Base-by-base conservation (phyloP, 2,797 vertebrate species). In the Glyptemys insculpta region DNA sequence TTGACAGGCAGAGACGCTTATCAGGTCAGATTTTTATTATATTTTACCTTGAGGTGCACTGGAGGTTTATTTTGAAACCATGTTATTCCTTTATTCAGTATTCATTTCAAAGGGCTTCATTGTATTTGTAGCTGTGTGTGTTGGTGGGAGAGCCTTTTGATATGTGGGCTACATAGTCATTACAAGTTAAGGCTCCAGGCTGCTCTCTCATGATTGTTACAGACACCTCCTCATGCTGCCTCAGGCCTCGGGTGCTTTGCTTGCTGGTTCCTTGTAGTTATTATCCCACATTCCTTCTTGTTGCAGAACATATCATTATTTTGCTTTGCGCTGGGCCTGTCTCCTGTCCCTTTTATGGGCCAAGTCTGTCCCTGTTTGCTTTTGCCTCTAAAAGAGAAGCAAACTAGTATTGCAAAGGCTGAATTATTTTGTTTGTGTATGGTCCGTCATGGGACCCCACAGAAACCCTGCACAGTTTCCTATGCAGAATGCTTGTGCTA, bases 231-330 rank as follows among this genome's bases (percentile, higher is more conserved):
- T 95, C 97, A 87, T 4, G 72, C 5, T 0, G 85, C 93, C 91
- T 90, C 54, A 1, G 93, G 97, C 94, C 90, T 87, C 89, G 83
- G 88, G 92, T 37, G 87, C 96, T 96, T 91, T 94, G 87, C 97
- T 95, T 95, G 95, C 81, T 89, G 90, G 91, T 84, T 97, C 94
- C 92, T 94, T 68, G 79, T 47, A 90, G 81, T 92, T 93, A 97
- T 97, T 97, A 97, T 96, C 88, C 95, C 89, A 44, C 95, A 97
- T 97, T 97, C 96, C 92, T 96, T 95, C 96, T 92, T 88, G 91
- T 89, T 91, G 90, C 89, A 96, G 97, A 97, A 97, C 90, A 94
- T 90, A 92, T 86, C 94, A 91, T 95, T 97, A 86, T 91, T 92
- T 68, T 97, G 87, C 92, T 96, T 93, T 93, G 86, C 78, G 59